Base-by-base conservation (phyloP, 30 jellyfish, hydroid and myxozoan genomes). In the Turritopsis dohrnii region DNA sequence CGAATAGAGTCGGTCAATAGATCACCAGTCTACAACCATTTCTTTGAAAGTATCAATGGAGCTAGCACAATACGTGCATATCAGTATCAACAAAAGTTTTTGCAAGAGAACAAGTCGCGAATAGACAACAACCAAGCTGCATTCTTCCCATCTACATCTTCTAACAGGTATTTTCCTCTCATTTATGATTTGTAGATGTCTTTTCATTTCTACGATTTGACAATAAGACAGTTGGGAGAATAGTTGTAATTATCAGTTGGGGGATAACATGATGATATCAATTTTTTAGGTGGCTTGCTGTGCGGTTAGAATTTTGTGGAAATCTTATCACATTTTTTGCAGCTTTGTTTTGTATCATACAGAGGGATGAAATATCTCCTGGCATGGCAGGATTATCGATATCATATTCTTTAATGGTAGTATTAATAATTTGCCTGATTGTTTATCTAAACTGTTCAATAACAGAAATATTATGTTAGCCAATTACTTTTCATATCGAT, bases 331-430 rank as follows among this genome's bases (percentile, higher is more conserved):
- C 90, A 8, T 86, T 88, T 25, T 84, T 86, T 54, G 87, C 99
- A 41, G 98, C 99, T 8, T 65, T 90, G 29, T 95, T 89, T 73
- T 94, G 95, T 60, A 76, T 89, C 73, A 80, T 85, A 52, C 84
- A 76, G 22, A 85, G 85, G 83, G 94, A 85, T 28, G 53, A 83
- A 1, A 81, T 95, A 3, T 66, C 99, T 1, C 74, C 97, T 5
- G 99, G 99, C 18, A 81, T 95, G n/a, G 97, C 92, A 81, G 99
- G 99, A 1, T 69, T 95, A 54, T 87, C 97, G 3, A 90, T 95
- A 24, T 80, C 99, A 1, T 95, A 87, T 75, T 94, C 99, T 28
- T 81, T 90, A 87, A 91, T 84, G 93, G 99, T 95, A 41, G 60
- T n/a, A n/a, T n/a, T n/a, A n/a, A n/a, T n/a, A n/a, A n/a, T n/a